Conservation (phyloP, 2,797 vertebrate genomes). For the Amblyraja radiata region DNA sequence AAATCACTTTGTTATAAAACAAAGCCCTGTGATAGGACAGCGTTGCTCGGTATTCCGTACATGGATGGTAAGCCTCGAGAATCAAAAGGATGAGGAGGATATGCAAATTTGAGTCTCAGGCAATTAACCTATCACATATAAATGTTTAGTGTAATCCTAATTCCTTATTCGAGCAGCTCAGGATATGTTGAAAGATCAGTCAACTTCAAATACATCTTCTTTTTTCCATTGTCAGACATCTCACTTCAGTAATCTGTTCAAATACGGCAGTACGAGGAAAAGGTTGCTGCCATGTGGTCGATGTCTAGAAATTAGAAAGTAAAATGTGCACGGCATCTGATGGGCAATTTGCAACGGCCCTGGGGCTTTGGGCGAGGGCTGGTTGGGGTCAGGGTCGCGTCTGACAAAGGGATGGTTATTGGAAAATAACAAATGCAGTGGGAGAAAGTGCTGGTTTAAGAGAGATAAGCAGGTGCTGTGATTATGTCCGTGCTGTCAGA, state of each 20-base stretch:
- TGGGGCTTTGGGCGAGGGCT: not conserved
- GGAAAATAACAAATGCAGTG: not conserved
- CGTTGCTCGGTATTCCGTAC: not conserved
- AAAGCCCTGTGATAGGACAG: not conserved
- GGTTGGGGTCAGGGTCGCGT: not conserved
- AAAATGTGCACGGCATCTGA: not conserved
- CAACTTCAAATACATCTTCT: not conserved
- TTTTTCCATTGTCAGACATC: not conserved
- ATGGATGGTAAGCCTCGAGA: not conserved
- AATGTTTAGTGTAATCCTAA: not conserved
- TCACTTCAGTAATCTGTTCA: not conserved
- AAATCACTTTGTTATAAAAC: not conserved
- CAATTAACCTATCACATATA: not conserved
- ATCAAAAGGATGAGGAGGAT: not conserved
- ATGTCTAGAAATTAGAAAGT: not conserved
- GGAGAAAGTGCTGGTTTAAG: slow-evolving; percentile 17
- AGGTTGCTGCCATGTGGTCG: not conserved
- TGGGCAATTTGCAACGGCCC: not conserved
- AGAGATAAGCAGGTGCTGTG: slow-evolving; percentile 16
- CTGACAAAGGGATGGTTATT: slow-evolving; percentile 12
- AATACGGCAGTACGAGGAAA: not conserved
- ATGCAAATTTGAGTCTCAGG: not conserved
- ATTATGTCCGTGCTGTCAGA: not conserved
- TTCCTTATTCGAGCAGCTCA: not conserved
- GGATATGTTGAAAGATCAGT: not conserved